Base-by-base conservation (phyloP, 2,797 vertebrate genomes). In the Rhinoraja longicauda region DNA sequence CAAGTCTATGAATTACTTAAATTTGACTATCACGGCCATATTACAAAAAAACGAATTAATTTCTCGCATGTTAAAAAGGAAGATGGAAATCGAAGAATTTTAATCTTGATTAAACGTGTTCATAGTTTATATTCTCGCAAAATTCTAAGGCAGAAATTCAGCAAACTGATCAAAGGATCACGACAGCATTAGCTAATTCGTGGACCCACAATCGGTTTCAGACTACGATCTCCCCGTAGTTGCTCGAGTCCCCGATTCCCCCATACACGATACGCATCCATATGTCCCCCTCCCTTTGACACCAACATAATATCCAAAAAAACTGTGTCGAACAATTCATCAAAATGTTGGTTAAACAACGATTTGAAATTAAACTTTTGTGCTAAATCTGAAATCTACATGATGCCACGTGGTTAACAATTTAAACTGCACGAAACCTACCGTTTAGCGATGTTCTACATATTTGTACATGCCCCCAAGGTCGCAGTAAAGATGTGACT, bases 391-490 rank as follows among this genome's bases (percentile, higher is more conserved):
- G 2, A 6, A 59, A 84, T 84, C 6, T 36, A 36, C 6, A 36
- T 9, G 59, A 67, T 32, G 15, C 81, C 59, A 88, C n/a, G n/a
- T 88, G 59, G n/a, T 67, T 86, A 67, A 88, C 88, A 32, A 88
- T 88, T 88, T 88, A 88, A 88, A 88, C 84, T 36, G 84, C n/a
- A 88, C 64, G 59, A 88, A 88, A 62, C 84, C 84, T 88, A 88
- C 84, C 84, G 84, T 64, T 88, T 36, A 21, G 62, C 62, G 62
- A 67, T 67, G 59, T 32, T 88, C n/a, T 88, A 88, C 84, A 88
- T 88, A 62, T 88, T 36, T 62, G 62, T 67, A 32, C 15, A 32
- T 21, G 84, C n/a, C 36, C n/a, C n/a, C 84, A 67, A 88, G 59
- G 84, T 88, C 84, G 59, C 59, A 32, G 84, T 59, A 64, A 32